Conservation (phyloP, 2,888 invertebrate species). For the Diloba caeruleocephala region DNA sequence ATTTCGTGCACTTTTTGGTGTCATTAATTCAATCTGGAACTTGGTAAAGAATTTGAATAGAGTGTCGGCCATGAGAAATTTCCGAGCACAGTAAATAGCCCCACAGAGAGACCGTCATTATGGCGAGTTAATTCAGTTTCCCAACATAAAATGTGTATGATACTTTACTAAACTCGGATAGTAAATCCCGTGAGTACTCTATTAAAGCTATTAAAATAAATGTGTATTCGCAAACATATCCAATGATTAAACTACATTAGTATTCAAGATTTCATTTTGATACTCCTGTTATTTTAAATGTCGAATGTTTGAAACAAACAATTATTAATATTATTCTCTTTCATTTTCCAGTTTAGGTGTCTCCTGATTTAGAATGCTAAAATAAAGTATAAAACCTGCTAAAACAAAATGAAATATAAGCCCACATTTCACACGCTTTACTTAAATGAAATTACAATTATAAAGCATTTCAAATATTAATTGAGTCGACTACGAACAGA, state of each 20-base stretch:
- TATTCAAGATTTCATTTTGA: too few species aligned
- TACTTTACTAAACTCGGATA: conserved; percentile 73
- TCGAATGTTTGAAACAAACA: conserved; percentile 27
- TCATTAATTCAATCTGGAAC: conserved; percentile 77
- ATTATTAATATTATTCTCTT: conserved; percentile 28
- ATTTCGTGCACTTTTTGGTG: conserved; percentile 77
- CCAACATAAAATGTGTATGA: conserved; percentile 74
- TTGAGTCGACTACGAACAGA: conserved; percentile 44
- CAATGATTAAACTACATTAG: too few species aligned
- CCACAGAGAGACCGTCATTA: conserved; percentile 76
- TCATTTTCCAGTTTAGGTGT: conserved; percentile 22
- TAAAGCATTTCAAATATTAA: conserved; percentile 40
- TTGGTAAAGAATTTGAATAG: conserved; percentile 74
- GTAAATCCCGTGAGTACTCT: conserved; percentile 69
- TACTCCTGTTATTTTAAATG: conserved; percentile 23
- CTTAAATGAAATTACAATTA: conserved; percentile 35
- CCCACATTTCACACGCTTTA: conserved; percentile 21
- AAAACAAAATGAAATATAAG: conserved; percentile 22
- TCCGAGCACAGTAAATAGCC: conserved; percentile 77
- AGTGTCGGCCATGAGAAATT: conserved; percentile 76
- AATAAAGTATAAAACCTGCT: conserved; percentile 30
- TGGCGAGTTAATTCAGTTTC: conserved; percentile 75
- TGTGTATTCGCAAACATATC: conserved; percentile 61
- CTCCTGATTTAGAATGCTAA: conserved; percentile 23
- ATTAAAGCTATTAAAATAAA: conserved; percentile 65